These are phyloP conservation scores for Spheniscus humboldti DNA, from an alignment of 2,797 vertebrate species.

Conservation along the genomic window DNA sequence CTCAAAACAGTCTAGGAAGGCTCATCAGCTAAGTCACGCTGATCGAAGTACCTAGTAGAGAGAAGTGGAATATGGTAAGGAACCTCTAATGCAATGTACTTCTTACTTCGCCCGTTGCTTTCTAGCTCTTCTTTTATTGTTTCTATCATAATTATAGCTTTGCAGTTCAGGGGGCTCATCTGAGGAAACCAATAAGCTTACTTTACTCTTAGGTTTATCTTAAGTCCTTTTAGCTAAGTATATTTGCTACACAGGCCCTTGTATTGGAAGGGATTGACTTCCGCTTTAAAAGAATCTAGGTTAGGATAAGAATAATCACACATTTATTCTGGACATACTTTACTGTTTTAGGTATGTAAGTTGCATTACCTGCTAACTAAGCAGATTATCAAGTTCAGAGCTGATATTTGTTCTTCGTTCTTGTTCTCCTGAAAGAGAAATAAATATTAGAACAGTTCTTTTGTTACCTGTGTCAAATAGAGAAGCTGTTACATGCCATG, in stretches of 20 bases:
- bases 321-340: neutral
- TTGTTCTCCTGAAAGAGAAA: constrained; percentile 79
- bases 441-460: neutral
- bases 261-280: neutral
- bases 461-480: neutral
- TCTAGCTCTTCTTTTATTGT: neutral
- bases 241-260: neutral
- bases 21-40: constrained; percentile 82
- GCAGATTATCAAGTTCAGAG: constrained; percentile 95
- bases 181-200: neutral
- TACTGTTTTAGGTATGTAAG: neutral
- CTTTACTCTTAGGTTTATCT: neutral
- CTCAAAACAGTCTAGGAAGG: constrained; percentile 60
- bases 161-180: neutral
- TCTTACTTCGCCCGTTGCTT: neutral
- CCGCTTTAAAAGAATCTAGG: neutral
- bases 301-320: neutral
- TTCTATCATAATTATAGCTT: neutral
- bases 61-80: neutral
- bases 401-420: constrained; percentile 88
- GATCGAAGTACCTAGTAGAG: constrained; percentile 81
- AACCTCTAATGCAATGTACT: neutral
- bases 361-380: constrained; percentile 90
- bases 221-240: neutral
- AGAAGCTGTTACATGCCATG: neutral